These are phyloP conservation scores for Calephelis nemesis DNA, from an alignment of 1,140 invertebrate species.

Conservation along the genomic window DNA sequence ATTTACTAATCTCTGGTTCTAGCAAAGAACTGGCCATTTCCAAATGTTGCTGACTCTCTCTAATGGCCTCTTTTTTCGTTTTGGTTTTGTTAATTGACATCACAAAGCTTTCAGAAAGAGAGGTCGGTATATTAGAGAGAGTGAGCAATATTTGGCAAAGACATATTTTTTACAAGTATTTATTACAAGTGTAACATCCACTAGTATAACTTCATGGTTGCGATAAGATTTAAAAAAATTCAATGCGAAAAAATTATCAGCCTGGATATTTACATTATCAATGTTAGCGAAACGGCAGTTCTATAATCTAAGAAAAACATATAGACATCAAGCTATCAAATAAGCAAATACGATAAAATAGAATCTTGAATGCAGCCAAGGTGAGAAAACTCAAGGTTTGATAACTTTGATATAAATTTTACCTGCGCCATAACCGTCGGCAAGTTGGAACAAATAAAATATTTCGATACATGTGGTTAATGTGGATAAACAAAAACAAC, in stretches of 20 bases:
- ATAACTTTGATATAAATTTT: slow-evolving; percentile 8
- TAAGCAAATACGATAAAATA: slow-evolving; percentile 8
- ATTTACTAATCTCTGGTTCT: too few relatives aligned
- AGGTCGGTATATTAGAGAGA: too few relatives aligned
- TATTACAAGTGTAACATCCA: neutral
- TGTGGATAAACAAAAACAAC: too few relatives aligned
- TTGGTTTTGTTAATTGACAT: too few relatives aligned
- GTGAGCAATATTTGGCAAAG: too few relatives aligned
- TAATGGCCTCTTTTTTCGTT: too few relatives aligned
- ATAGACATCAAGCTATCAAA: slow-evolving; percentile 1
- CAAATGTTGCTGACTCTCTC: too few relatives aligned
- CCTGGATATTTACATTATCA: slow-evolving; percentile 6
- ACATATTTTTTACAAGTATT: too few relatives aligned
- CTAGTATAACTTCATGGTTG: too few relatives aligned
- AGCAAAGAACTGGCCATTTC: too few relatives aligned
- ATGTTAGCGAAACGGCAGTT: neutral
- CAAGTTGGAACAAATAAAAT: neutral
- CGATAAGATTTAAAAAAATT: too few relatives aligned
- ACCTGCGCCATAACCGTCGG: neutral
- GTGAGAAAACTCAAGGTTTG: neutral
- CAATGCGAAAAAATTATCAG: neutral
- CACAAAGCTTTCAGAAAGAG: too few relatives aligned
- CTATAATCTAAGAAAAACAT: slow-evolving; percentile 1
- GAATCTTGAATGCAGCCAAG: neutral
- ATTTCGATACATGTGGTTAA: neutral